phyloP scores from a whole-genome alignment of 2,888 invertebrate genomes.

The Lasioglossum oenotherae region DNA sequence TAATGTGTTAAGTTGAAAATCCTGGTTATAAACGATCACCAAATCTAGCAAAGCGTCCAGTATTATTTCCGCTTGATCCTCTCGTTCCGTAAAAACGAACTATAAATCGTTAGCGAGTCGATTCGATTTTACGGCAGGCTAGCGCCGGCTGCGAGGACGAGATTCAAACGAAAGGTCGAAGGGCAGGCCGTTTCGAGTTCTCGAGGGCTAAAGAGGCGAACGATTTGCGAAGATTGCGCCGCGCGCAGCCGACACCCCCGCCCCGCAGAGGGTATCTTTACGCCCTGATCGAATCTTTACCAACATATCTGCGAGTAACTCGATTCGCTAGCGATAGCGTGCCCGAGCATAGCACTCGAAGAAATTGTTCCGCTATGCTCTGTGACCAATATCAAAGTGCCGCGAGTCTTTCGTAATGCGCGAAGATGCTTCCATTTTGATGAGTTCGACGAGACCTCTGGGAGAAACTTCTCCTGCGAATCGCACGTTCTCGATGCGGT shows the following conservation, averaged over 20 bases:
- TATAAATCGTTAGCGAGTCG: background rate
- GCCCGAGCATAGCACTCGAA: background rate
- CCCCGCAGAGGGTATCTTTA: background rate
- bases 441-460: too few relatives aligned
- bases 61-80: background rate
- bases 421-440: background rate
- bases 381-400: background rate
- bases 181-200: background rate
- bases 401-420: background rate
- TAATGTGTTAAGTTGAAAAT: too few relatives aligned
- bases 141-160: background rate
- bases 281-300: background rate
- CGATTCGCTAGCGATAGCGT: background rate
- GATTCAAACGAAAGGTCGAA: constrained; percentile 27
- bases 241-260: background rate
- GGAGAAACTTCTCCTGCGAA: too few relatives aligned
- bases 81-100: background rate
- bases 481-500: too few relatives aligned
- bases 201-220: constrained; percentile 3
- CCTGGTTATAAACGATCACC: too few relatives aligned
- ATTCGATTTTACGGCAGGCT: background rate
- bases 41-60: too few relatives aligned
- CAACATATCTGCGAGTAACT: background rate
- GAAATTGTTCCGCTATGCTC: background rate
- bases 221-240: constrained; percentile 16